phyloP scores from a whole-genome alignment of 2,113 vertebrate genomes.

The Notiomystis cincta region DNA sequence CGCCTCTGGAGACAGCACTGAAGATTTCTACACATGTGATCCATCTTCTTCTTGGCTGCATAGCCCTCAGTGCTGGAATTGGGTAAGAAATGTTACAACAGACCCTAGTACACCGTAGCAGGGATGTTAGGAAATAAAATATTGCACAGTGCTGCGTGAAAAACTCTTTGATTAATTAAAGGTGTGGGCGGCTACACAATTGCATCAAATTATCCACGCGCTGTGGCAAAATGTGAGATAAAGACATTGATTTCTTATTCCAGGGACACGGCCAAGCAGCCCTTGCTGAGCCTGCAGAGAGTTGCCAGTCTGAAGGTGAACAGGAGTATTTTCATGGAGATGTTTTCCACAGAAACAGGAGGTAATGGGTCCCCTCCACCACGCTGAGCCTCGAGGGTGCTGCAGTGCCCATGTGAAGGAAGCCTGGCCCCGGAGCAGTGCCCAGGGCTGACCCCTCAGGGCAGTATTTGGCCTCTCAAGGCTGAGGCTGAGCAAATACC shows the following conservation, averaged over 20 bases:
- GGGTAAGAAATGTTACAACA: constrained; percentile 58
- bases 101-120: background rate
- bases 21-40: background rate
- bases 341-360: background rate
- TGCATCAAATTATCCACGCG: constrained; percentile 2
- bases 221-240: background rate
- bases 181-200: background rate
- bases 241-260: background rate
- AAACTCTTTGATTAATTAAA: constrained; percentile 44
- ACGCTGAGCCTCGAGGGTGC: background rate
- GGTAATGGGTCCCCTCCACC: background rate
- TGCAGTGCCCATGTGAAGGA: accelerated
- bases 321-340: background rate
- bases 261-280: background rate
- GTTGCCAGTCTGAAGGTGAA: background rate
- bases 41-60: background rate
- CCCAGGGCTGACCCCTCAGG: background rate
- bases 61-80: background rate
- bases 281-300: background rate
- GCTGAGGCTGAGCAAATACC: background rate
- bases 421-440: background rate
- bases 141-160: background rate
- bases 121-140: constrained; percentile 40
- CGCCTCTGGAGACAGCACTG: background rate
- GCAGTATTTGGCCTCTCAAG: background rate